These are phyloP conservation scores for Serilophus lunatus DNA, from an alignment of 2,113 vertebrate species.

Conservation along the genomic window DNA sequence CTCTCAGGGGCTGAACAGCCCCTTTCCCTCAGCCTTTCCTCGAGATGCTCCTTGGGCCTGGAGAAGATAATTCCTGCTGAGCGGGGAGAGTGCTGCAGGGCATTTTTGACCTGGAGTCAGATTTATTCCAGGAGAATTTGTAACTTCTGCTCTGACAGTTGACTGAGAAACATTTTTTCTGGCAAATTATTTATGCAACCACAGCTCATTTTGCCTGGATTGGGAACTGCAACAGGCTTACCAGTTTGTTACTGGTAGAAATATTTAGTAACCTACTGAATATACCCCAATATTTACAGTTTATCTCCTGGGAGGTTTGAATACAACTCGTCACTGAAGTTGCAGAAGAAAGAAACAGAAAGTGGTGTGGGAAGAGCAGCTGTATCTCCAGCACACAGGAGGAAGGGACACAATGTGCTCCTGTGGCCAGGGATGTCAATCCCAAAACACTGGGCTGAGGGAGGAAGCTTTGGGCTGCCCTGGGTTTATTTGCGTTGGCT, in stretches of 20 bases:
- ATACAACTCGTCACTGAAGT: neutral
- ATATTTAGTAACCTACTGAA: neutral
- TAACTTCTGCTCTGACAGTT: neutral
- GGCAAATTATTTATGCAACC: neutral
- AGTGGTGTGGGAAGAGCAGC: neutral
- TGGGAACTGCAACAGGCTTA: neutral
- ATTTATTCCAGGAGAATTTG: neutral
- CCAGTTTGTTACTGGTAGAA: neutral
- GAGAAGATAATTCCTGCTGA: no score
- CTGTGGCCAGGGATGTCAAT: neutral
- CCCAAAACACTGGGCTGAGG: rapidly evolving
- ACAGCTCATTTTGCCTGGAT: neutral
- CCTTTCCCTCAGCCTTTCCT: neutral
- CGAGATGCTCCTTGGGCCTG: neutral
- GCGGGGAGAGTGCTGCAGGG: no score
- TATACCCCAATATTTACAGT: neutral
- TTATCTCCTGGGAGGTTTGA: neutral
- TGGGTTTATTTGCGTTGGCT: neutral
- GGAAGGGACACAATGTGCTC: neutral
- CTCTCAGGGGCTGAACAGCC: neutral
- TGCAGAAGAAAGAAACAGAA: neutral
- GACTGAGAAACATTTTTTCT: neutral
- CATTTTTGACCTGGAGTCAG: neutral
- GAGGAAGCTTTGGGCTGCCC: neutral
- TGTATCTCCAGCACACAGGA: neutral